These are phyloP conservation scores for Ichneumoninae sp. DNA, from an alignment of 2,888 invertebrate species.

Conservation along the genomic window DNA sequence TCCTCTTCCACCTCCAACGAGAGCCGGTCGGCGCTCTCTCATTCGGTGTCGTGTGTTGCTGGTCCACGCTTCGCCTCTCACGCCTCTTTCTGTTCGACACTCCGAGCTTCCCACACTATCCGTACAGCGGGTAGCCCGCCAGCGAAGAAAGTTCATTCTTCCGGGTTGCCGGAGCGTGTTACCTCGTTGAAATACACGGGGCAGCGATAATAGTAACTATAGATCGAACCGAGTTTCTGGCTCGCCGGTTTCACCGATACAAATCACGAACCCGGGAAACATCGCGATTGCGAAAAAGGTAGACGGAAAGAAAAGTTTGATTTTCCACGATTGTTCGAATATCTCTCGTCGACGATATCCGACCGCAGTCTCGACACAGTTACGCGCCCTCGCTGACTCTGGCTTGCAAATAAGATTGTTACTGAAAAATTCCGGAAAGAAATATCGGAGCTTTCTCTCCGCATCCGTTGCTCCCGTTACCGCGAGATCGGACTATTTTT, in stretches of 20 bases:
- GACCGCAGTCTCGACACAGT: conserved; percentile 6
- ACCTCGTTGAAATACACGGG: conserved; percentile 2
- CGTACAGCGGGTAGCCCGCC: neutral
- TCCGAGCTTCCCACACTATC: conserved; percentile 26
- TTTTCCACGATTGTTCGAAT: neutral
- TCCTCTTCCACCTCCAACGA: neutral
- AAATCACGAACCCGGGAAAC: neutral
- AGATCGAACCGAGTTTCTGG: neutral
- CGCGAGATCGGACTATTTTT: neutral
- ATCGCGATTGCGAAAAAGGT: neutral
- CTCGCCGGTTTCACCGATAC: conserved; percentile 9
- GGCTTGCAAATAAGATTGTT: conserved; percentile 35
- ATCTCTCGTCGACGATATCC: conserved; percentile 7
- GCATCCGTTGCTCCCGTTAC: conserved; percentile 9
- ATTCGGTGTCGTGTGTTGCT: neutral
- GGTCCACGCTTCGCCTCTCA: conserved; percentile 8
- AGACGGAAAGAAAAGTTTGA: neutral
- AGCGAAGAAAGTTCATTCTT: conserved; percentile 25
- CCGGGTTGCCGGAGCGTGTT: conserved; percentile 3
- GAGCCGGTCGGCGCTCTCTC: neutral
- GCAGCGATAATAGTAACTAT: neutral
- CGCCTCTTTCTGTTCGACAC: conserved; percentile 23
- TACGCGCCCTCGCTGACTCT: neutral
- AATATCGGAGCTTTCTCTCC: neutral
- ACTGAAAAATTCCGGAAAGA: conserved; percentile 1